Evolutionary conservation across 53 echinoderm and acorn worm species (phyloP).

Genomic region (Paracentrotus lividus): DNA sequence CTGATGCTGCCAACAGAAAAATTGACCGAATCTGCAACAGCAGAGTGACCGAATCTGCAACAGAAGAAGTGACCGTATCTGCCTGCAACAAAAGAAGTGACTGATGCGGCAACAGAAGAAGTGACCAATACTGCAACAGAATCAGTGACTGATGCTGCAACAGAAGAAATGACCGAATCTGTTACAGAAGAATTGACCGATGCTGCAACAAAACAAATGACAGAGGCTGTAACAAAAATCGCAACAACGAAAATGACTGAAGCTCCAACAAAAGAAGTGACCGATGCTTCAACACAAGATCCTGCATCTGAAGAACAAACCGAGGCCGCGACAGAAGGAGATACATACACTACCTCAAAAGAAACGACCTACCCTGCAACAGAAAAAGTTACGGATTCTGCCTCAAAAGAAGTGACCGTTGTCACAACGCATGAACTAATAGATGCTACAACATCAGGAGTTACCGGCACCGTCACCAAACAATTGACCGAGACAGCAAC

Average conservation of each 20-base stretch:
- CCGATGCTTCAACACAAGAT: background rate
- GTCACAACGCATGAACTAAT: no score
- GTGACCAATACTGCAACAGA: background rate
- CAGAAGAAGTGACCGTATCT: background rate
- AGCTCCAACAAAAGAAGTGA: background rate
- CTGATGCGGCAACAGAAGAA: background rate
- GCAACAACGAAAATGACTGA: background rate
- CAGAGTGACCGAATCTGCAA: background rate
- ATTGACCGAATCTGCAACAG: background rate
- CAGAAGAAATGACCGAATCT: background rate
- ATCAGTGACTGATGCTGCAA: background rate
- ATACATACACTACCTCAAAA: background rate
- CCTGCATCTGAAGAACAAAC: background rate
- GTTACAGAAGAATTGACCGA: background rate
- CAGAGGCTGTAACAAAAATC: background rate
- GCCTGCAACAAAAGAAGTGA: background rate
- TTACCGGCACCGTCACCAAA: no score
- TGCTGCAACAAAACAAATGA: background rate
- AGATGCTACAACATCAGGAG: no score
- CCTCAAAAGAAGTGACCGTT: no score
- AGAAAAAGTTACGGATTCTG: no score
- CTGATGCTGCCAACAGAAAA: background rate
- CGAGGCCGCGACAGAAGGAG: background rate
- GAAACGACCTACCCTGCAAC: background rate
- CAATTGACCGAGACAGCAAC: no score